Base-by-base conservation (phyloP, 2,113 vertebrate genomes). In the Tachysurus vachellii region DNA sequence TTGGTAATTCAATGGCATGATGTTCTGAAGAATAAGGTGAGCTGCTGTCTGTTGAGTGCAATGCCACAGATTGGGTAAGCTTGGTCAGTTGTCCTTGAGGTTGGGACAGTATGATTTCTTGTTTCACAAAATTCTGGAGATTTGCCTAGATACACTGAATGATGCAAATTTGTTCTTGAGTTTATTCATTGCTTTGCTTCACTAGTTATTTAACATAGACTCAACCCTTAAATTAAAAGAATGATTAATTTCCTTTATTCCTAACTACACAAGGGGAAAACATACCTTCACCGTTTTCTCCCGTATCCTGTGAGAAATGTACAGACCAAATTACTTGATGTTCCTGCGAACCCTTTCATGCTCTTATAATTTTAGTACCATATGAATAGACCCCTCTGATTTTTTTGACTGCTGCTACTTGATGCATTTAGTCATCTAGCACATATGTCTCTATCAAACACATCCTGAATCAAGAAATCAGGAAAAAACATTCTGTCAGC, bases 31-130 rank as follows among this genome's bases (percentile, higher is more conserved):
- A 71, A 71, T 23, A 83, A 56, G 17, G 17, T 50, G 42, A 79
- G 56, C 47, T 44, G n/a, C 47, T 59, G 36, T 61, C 59, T 54
- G 13, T 31, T 68, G 28, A 81, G 66, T 14, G 57, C 84, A 85
- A 82, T 79, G 54, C 47, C 80, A 77, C 28, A 83, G 54, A 88
- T 90, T 90, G 76, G 70, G 86, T 73, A 90, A 89, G 64, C 66
- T 82, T 59, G 59, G 23, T 81, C 44, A 75, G 56, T 76, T 82
- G 82, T 50, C 80, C 81, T 87, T 64, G 53, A 88, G 28, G 80
- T 76, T 66, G 44, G 53, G 26, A 44, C 84, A 17, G 57, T 75
- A 21, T 70, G 68, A 14, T 73, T 71, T 44, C 80, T 79, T 31
- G 28, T 26, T 80, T 81, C 36, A 83, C 26, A 70, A 50, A 77